These are phyloP conservation scores for Drosophila oshimai DNA, from an alignment of 1,140 invertebrate species.

Conservation along the genomic window DNA sequence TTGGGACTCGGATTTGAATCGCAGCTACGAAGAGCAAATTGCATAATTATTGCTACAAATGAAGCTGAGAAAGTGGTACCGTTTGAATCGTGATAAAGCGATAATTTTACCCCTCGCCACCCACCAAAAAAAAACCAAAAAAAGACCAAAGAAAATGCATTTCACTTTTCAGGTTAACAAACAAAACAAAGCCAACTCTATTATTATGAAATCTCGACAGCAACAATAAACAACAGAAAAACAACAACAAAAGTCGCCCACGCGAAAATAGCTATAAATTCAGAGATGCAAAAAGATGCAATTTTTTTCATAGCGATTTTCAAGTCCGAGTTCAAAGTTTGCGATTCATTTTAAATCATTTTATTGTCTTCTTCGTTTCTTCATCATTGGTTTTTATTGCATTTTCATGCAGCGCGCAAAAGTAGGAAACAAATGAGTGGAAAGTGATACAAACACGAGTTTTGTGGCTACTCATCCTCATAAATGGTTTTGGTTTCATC, in stretches of 20 bases:
- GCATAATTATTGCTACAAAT: constrained; percentile 79
- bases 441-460: constrained; percentile 36
- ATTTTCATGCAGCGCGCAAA: constrained; percentile 28
- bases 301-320: constrained; percentile 6
- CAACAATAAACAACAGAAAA: neutral
- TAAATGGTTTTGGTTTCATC: constrained; percentile 38
- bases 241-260: constrained; percentile 50
- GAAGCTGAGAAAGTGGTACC: constrained; percentile 79
- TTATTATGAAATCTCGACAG: constrained; percentile 55
- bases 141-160: constrained; percentile 57
- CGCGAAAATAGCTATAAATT: constrained; percentile 54
- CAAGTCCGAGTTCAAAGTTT: constrained; percentile 72
- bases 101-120: constrained; percentile 62
- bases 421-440: constrained; percentile 28
- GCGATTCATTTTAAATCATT: constrained; percentile 62
- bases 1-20: constrained; percentile 24
- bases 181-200: constrained; percentile 58
- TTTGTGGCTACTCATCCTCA: constrained; percentile 39
- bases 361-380: constrained; percentile 31
- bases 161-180: constrained; percentile 70
- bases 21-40: constrained; percentile 61
- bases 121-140: neutral
- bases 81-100: constrained; percentile 80
- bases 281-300: constrained; percentile 16
- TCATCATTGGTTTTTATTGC: constrained; percentile 35